A percentile compares a stretch with the other conserved stretches of the same genome.
Evolutionary conservation across 2,113 vertebrate genomes (phyloP).

Genomic region (Rhadina sibilatrix): DNA sequence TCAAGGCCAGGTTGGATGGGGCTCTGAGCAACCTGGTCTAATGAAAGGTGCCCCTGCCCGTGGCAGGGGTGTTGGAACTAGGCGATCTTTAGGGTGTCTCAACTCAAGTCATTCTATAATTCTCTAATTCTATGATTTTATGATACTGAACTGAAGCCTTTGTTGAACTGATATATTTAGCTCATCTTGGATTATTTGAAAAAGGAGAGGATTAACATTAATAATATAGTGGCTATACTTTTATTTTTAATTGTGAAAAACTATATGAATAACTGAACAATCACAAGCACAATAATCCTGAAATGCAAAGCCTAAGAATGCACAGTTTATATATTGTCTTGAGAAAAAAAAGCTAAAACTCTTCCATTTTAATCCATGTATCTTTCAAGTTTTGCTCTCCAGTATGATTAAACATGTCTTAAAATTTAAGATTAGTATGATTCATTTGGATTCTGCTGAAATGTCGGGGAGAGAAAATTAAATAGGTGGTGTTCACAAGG

Average conservation of each 20-base stretch:
- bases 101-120: neutral
- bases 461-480: neutral
- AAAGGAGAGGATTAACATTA: rapidly evolving
- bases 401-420: neutral
- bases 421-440: neutral
- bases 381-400: neutral
- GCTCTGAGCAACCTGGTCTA: neutral
- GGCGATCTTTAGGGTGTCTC: neutral
- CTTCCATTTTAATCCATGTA: neutral
- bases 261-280: neutral
- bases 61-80: neutral
- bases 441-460: neutral
- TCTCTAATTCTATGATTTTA: neutral
- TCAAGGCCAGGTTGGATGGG: too few relatives aligned
- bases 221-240: neutral
- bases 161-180: neutral
- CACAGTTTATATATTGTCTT: neutral
- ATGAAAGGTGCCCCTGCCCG: neutral
- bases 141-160: neutral
- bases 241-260: neutral
- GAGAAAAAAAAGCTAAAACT: neutral
- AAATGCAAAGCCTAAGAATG: neutral
- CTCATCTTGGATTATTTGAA: neutral
- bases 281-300: neutral
- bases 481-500: neutral